Conservation (phyloP, 2,113 vertebrate species). For the Scortum barcoo region DNA sequence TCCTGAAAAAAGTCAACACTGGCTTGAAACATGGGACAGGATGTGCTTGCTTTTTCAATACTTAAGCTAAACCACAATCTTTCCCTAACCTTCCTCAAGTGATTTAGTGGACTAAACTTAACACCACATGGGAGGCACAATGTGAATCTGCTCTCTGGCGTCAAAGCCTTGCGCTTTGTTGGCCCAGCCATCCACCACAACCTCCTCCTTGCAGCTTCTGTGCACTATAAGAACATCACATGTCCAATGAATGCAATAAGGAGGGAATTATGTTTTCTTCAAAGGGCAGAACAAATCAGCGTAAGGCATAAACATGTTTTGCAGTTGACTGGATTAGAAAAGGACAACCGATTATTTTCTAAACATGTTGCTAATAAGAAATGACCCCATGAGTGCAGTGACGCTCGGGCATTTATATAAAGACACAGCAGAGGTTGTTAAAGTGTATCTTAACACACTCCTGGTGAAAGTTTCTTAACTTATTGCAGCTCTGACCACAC, state of each 20-base stretch:
- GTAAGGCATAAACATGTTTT: neutral
- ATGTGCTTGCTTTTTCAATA: conserved; percentile 9
- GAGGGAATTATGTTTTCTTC: neutral
- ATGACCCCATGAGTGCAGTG: neutral
- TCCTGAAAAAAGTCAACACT: neutral
- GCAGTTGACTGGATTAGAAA: neutral
- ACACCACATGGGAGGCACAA: conserved; percentile 7
- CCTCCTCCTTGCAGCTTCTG: neutral
- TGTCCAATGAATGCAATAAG: neutral
- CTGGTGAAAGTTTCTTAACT: neutral
- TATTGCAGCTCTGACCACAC: neutral
- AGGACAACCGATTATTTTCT: neutral
- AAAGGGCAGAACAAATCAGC: neutral
- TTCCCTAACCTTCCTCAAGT: neutral
- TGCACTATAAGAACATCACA: neutral
- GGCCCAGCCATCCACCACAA: neutral
- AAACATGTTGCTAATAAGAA: neutral
- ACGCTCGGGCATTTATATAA: neutral
- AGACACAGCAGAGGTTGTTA: neutral
- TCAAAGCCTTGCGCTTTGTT: neutral
- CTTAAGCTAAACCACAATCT: neutral
- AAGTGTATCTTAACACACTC: neutral
- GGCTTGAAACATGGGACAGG: neutral
- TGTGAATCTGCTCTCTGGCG: neutral
- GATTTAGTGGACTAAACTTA: neutral